Conservation (phyloP, 92 coral and sea anemone species). For the Galaxea fascicularis region DNA sequence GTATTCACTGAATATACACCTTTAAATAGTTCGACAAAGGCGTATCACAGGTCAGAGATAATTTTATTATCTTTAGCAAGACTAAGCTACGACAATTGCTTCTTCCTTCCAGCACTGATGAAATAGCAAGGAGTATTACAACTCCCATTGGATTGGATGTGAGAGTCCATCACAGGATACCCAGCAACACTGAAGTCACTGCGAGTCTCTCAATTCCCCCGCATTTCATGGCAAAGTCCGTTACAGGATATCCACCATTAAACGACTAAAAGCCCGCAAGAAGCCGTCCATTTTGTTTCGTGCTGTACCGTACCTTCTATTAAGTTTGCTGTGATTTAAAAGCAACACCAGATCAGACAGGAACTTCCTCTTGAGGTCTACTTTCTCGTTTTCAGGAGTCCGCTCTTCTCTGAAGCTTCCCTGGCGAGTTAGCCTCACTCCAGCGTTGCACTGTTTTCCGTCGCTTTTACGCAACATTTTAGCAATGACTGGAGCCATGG, state of each 20-base stretch:
- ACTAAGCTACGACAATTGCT: neutral
- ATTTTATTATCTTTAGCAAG: neutral
- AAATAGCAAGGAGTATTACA: too few relatives aligned
- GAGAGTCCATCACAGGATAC: neutral
- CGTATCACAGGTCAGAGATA: neutral
- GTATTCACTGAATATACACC: neutral
- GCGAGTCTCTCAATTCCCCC: neutral
- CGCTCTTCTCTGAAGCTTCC: slow-evolving; percentile 58
- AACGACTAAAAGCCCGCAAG: too few relatives aligned
- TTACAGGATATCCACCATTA: too few relatives aligned
- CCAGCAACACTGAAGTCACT: neutral
- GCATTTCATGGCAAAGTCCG: too few relatives aligned
- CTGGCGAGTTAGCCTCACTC: slow-evolving; percentile 60
- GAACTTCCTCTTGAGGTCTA: slow-evolving; percentile 88
- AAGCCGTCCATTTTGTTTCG: too few relatives aligned
- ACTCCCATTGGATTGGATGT: neutral
- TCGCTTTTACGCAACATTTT: slow-evolving; percentile 80
- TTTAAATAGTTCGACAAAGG: neutral
- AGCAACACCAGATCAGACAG: slow-evolving; percentile 93
- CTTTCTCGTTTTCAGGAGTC: slow-evolving; percentile 46
- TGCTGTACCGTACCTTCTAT: slow-evolving; percentile 72
- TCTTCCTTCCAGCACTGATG: neutral
- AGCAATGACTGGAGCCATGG: slow-evolving; percentile 90
- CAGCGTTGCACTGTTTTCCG: slow-evolving; percentile 59
- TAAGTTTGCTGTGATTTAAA: slow-evolving; percentile 90